Base-by-base conservation (phyloP, 2,797 vertebrate species). In the Merluccius polli region DNA sequence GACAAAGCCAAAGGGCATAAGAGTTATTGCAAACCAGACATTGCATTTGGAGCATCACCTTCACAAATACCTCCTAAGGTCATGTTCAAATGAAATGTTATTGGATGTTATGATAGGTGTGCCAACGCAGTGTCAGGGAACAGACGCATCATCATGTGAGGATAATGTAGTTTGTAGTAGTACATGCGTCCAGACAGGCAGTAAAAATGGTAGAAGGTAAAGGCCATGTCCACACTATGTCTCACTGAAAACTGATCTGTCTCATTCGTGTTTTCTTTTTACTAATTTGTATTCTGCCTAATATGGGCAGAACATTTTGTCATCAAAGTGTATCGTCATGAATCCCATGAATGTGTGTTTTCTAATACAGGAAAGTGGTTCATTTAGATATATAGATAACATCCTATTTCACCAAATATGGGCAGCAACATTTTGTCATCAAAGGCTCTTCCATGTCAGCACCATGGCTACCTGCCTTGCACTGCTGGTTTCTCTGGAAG, bases 1-100 rank as follows among this genome's bases (percentile, higher is more conserved):
- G 30, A 80, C 18, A 80, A 27, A 44, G 24, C 2, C 27, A 68
- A n/a, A n/a, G n/a, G n/a, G n/a, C n/a, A n/a, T n/a, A n/a, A n/a
- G 59, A 59, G 52, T 67, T 30, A 70, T 33, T 70, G 18, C 52
- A 70, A 70, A 70, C 68, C 68, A 30, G n/a, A n/a, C 36, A 27
- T 65, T 31, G 32, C n/a, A 65, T 59, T 21, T 35, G 21, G 11
- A 48, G 38, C 31, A 31, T 31, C 24, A 12, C 11, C 29, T 72
- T 72, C 11, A 48, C 71, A 31, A 30, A 72, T 10, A 72, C 15
- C n/a, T 18, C 24, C 15, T 38, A 72, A 48, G 15, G 38, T 18
- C 38, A 72, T 3, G 24, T 11, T 48, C 2, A 36, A 16, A n/a
- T 9, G 0, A 18, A 11, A 65, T 36, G n/a, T 67, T 18, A 16